Percentiles rank a stretch among this genome's conserved stretches.
These are phyloP conservation scores for Hecatera dysodea DNA, from an alignment of 2,888 invertebrate species.

Conservation along the genomic window DNA sequence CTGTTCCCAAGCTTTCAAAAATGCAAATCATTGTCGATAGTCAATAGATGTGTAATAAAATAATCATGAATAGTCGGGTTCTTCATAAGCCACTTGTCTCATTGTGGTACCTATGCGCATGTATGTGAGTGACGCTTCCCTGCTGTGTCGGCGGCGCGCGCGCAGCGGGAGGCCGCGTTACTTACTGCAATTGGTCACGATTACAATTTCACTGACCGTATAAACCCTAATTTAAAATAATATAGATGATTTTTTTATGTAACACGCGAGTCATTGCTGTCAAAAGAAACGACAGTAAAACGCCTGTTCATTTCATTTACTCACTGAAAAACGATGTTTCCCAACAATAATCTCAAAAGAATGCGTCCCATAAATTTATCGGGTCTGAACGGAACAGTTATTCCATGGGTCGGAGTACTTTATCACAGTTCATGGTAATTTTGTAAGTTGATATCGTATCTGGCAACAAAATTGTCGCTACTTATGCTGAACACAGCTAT, in stretches of 20 bases:
- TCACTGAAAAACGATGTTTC: conserved; percentile 52
- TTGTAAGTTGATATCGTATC: conserved; percentile 73
- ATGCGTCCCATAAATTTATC: conserved; percentile 62
- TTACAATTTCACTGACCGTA: conserved; percentile 82
- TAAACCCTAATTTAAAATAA: conserved; percentile 77
- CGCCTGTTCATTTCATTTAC: conserved; percentile 52
- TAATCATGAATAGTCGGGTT: conserved; percentile 77
- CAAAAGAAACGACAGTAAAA: conserved; percentile 62
- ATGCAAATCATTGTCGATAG: conserved; percentile 67
- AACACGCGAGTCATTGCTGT: conserved; percentile 60
- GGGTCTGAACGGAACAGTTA: conserved; percentile 63
- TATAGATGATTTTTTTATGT: conserved; percentile 68
- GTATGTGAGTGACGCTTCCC: conserved; percentile 75
- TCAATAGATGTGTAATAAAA: conserved; percentile 72
- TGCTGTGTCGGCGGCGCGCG: conserved; percentile 79
- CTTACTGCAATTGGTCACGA: conserved; percentile 86
- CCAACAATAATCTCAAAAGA: conserved; percentile 58
- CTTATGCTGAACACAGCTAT: conserved; percentile 49
- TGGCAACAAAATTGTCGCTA: conserved; percentile 68
- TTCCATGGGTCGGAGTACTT: conserved; percentile 67
- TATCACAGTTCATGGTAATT: conserved; percentile 72
- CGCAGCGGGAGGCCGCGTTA: conserved; percentile 80
- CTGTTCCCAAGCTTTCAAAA: conserved; percentile 59
- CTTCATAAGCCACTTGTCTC: conserved; percentile 76
- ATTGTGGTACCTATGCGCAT: conserved; percentile 64